phyloP scores from a whole-genome alignment of 2,888 invertebrate genomes.

The Dendrolimus houi region DNA sequence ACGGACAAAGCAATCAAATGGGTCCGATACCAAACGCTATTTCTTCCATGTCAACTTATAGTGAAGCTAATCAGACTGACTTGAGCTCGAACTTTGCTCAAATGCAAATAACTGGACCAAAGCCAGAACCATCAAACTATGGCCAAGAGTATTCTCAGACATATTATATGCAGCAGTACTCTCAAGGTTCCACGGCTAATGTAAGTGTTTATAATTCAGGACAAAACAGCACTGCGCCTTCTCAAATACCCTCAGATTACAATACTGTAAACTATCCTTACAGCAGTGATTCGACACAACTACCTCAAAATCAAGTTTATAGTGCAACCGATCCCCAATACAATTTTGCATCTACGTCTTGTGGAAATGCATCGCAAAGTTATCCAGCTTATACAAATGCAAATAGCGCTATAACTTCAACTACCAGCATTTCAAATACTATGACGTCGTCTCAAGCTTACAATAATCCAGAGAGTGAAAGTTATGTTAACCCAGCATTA shows the following conservation, averaged over 20 bases:
- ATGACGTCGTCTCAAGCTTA: slow-evolving; percentile 26
- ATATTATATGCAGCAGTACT: slow-evolving; percentile 56
- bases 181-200: slow-evolving; percentile 38
- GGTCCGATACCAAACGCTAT: slow-evolving; percentile 31
- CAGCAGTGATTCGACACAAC: slow-evolving; percentile 25
- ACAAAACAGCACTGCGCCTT: slow-evolving; percentile 35
- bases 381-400: slow-evolving; percentile 43
- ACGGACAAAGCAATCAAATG: slow-evolving; percentile 22
- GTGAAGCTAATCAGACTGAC: slow-evolving; percentile 28
- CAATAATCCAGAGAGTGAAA: slow-evolving; percentile 19
- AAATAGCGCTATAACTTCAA: slow-evolving; percentile 29
- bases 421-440: slow-evolving; percentile 25
- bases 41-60: slow-evolving; percentile 23
- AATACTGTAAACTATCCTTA: slow-evolving; percentile 42
- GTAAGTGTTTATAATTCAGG: slow-evolving; percentile 46
- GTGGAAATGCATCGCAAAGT: slow-evolving; percentile 36
- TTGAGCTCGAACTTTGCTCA: slow-evolving; percentile 49
- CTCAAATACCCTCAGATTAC: slow-evolving; percentile 42
- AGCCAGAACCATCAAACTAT: slow-evolving; percentile 29
- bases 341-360: slow-evolving; percentile 30
- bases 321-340: slow-evolving; percentile 33
- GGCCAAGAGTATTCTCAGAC: slow-evolving; percentile 50
- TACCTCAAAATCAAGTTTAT: slow-evolving; percentile 18
- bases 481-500: slow-evolving; percentile 25
- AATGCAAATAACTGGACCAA: slow-evolving; percentile 47